A percentile compares a stretch with the other conserved stretches of the same genome.
Evolutionary conservation across 1,140 invertebrate genomes (phyloP).

Genomic region (Pemphigus obesinymphae): DNA sequence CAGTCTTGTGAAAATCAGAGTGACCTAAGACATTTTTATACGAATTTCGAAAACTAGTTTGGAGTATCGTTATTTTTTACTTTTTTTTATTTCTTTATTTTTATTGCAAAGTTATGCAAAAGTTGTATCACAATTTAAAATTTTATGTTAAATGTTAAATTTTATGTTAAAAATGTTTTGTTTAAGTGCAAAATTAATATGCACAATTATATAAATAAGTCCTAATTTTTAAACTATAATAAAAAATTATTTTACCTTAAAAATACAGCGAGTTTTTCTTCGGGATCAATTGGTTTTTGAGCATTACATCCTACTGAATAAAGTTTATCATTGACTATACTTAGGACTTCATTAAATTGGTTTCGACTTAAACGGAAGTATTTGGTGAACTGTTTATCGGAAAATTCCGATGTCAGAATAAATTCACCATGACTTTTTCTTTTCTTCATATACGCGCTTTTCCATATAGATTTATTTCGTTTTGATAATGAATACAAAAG

Average conservation of each 20-base stretch:
- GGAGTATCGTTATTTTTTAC: neutral
- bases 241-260: neutral
- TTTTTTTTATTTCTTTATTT: neutral
- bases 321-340: neutral
- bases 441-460: neutral
- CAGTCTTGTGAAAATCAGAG: neutral
- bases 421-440: neutral
- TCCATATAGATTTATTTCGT: neutral
- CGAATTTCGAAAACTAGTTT: neutral
- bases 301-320: conserved; percentile 2
- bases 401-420: neutral
- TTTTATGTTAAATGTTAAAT: neutral
- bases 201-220: neutral
- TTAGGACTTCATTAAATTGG: neutral
- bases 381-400: neutral
- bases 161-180: neutral
- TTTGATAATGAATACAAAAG: neutral
- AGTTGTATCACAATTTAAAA: neutral
- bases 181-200: neutral
- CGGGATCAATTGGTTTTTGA: conserved; percentile 20
- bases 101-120: neutral
- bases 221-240: neutral
- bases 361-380: neutral
- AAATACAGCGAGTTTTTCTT: neutral
- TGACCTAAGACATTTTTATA: neutral